Evolutionary conservation across 2,797 vertebrate species (phyloP).

Genomic region (Sebastes goodei): DNA sequence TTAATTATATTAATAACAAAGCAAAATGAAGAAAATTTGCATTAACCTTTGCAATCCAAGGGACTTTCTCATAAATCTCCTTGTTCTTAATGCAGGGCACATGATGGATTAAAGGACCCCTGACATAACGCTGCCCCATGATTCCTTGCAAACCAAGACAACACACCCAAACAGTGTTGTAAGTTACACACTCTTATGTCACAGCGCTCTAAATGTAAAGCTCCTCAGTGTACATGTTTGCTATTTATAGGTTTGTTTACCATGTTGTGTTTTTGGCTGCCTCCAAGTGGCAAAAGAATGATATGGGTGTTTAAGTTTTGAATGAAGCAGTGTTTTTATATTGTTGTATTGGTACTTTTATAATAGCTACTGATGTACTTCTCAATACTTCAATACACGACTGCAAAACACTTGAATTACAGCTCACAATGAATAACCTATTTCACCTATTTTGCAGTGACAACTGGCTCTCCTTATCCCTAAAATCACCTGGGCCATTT

Average conservation of each 20-base stretch:
- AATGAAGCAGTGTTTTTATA: neutral
- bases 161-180: neutral
- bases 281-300: neutral
- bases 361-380: too few species aligned
- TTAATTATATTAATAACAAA: neutral
- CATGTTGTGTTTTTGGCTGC: neutral
- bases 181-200: neutral
- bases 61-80: neutral
- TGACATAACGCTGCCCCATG: neutral
- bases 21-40: neutral
- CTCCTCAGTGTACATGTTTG: neutral
- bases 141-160: neutral
- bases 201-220: neutral
- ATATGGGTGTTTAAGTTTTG: neutral
- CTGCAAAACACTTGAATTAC: neutral
- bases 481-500: neutral
- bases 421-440: neutral
- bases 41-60: neutral
- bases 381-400: neutral
- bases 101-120: constrained; percentile 5
- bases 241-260: too few species aligned
- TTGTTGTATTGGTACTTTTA: neutral
- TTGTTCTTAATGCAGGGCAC: constrained; percentile 1
- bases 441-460: neutral
- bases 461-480: too few species aligned